Evolutionary conservation across 2,797 vertebrate species (phyloP).

Genomic region (Muscicapa comitata): DNA sequence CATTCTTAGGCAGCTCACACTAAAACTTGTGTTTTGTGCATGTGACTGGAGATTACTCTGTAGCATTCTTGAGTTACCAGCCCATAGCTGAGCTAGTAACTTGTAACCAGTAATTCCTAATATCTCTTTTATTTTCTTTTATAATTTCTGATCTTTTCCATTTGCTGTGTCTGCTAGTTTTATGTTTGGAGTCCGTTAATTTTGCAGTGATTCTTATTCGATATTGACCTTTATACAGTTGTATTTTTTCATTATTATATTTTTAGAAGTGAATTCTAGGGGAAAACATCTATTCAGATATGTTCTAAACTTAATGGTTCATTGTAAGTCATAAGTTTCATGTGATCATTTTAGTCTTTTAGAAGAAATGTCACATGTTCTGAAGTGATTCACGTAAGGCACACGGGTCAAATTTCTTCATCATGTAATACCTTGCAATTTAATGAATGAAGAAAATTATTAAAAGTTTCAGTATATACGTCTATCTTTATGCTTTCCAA

Average conservation of each 20-base stretch:
- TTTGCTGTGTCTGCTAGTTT: neutral
- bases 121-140: neutral
- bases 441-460: neutral
- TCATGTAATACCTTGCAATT: neutral
- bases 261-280: neutral
- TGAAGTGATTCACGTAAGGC: neutral
- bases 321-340: neutral
- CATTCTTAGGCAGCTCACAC: neutral
- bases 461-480: fast-evolving
- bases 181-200: neutral
- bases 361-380: neutral
- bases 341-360: neutral
- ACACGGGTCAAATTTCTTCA: neutral
- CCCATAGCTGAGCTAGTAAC: neutral
- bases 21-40: neutral
- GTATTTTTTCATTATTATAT: neutral
- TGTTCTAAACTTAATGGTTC: neutral
- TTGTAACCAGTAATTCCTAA: neutral
- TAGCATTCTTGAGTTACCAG: neutral
- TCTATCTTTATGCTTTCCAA: neutral
- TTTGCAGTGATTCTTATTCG: neutral
- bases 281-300: neutral
- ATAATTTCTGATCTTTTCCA: neutral
- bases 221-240: neutral
- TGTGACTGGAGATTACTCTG: slow-evolving; percentile 9